Evolutionary conservation across 2,888 invertebrate species (phyloP).

Genomic region (Temnothorax ravouxi): DNA sequence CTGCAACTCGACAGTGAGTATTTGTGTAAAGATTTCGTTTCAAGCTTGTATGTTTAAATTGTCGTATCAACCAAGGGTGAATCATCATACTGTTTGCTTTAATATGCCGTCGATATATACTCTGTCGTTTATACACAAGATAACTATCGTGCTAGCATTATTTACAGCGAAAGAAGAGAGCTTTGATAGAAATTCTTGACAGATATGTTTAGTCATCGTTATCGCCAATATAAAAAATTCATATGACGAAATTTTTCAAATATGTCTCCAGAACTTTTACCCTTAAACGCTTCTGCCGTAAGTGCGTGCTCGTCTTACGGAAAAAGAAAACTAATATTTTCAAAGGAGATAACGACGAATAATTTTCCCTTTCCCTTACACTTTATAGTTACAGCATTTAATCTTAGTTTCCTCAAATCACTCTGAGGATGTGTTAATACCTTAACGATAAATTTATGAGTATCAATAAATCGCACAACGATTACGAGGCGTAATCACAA

Average conservation of each 20-base stretch:
- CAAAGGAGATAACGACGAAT: neutral
- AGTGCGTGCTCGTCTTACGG: neutral
- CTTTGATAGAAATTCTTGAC: constrained; percentile 55
- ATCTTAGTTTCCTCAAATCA: constrained; percentile 31
- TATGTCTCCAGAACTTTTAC: neutral
- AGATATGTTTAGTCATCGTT: constrained; percentile 71
- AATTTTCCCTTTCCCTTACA: constrained; percentile 20
- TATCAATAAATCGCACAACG: constrained; percentile 24
- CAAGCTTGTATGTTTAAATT: constrained; percentile 32
- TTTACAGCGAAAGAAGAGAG: constrained; percentile 46
- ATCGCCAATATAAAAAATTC: constrained; percentile 50
- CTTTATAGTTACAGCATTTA: constrained; percentile 2
- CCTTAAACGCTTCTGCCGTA: neutral
- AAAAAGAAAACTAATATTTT: constrained; percentile 31
- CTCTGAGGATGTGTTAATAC: constrained; percentile 26
- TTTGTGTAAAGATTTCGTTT: constrained; percentile 44
- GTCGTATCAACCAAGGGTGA: constrained; percentile 24
- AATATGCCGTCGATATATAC: constrained; percentile 7
- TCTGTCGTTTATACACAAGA: constrained; percentile 43
- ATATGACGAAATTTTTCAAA: constrained; percentile 15
- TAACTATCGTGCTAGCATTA: constrained; percentile 23
- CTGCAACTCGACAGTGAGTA: constrained; percentile 35
- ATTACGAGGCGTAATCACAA: constrained; percentile 30
- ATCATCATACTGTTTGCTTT: constrained; percentile 25
- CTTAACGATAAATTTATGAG: constrained; percentile 31